phyloP scores from a whole-genome alignment of 1,140 invertebrate genomes.

The Andricus grossulariae region DNA sequence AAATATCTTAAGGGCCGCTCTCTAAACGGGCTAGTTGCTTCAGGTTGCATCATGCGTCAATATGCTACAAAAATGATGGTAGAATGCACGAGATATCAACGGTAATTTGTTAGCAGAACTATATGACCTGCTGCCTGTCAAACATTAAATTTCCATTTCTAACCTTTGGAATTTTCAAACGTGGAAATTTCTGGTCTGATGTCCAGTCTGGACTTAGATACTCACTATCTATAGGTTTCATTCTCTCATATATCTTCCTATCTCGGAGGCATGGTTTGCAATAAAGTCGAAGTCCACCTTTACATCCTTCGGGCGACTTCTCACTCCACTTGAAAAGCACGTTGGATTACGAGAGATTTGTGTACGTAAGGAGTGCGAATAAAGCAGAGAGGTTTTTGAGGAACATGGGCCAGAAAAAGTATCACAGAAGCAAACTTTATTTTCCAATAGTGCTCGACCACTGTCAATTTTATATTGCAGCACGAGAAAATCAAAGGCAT shows the following conservation, averaged over 20 bases:
- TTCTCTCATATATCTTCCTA: slow-evolving; percentile 23
- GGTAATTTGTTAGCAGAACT: no score
- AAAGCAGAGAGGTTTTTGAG: slow-evolving; percentile 32
- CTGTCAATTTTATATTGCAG: slow-evolving; percentile 43
- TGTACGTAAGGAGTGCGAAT: slow-evolving; percentile 47
- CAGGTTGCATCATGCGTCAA: no score
- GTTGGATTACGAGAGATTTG: slow-evolving; percentile 58
- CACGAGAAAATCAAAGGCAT: neutral
- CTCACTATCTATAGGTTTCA: slow-evolving; percentile 23
- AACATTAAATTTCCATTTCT: neutral
- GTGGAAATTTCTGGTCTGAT: neutral
- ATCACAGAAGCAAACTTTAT: slow-evolving; percentile 42
- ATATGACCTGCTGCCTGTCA: neutral
- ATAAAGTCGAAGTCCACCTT: slow-evolving; percentile 53
- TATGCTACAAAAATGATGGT: no score
- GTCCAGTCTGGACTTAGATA: slow-evolving; percentile 21
- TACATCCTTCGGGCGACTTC: slow-evolving; percentile 41
- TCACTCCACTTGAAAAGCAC: slow-evolving; percentile 45
- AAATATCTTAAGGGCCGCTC: no score
- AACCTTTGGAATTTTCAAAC: neutral
- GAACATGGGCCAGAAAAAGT: slow-evolving; percentile 36
- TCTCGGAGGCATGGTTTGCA: slow-evolving; percentile 34
- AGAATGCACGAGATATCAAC: no score
- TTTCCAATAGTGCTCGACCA: slow-evolving; percentile 40
- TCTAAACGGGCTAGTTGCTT: no score